Evolutionary conservation across 2,113 vertebrate genomes (phyloP).

Genomic region (Leptobrachium leishanense): DNA sequence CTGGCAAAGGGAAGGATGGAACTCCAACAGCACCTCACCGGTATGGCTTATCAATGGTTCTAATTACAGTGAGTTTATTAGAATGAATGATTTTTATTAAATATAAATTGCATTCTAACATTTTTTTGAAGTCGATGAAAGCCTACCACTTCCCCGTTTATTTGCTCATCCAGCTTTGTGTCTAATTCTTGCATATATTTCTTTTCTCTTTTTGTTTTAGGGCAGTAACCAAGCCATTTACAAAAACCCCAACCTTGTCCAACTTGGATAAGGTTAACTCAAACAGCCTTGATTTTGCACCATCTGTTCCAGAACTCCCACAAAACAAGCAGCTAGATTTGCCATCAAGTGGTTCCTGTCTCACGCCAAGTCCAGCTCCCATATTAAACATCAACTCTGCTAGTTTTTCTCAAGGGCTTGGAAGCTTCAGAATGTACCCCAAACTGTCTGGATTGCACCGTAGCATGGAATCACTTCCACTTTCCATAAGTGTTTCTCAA

Average conservation of each 20-base stretch:
- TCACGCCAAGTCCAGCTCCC: conserved; percentile 91
- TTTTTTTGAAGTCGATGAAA: no score
- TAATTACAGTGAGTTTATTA: not conserved
- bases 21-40: conserved; percentile 29
- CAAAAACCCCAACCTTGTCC: conserved; percentile 83
- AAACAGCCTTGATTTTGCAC: conserved; percentile 81
- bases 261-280: conserved; percentile 90
- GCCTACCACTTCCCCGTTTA: not conserved
- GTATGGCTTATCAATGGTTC: not conserved
- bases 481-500: conserved; percentile 88
- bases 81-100: not conserved
- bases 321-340: conserved; percentile 79
- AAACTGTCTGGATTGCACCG: conserved; percentile 88
- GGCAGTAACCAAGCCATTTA: conserved; percentile 77
- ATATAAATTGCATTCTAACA: no score
- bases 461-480: conserved; percentile 91
- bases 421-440: conserved; percentile 79
- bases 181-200: not conserved
- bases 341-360: conserved; percentile 65
- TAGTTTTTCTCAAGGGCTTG: conserved; percentile 81
- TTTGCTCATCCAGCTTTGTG: not conserved
- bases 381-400: conserved; percentile 90
- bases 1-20: conserved; percentile 22
- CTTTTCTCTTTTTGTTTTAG: conserved; percentile 57
- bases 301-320: conserved; percentile 69